phyloP scores from a whole-genome alignment of 2,888 invertebrate species.

The Cephus rjabovi region DNA sequence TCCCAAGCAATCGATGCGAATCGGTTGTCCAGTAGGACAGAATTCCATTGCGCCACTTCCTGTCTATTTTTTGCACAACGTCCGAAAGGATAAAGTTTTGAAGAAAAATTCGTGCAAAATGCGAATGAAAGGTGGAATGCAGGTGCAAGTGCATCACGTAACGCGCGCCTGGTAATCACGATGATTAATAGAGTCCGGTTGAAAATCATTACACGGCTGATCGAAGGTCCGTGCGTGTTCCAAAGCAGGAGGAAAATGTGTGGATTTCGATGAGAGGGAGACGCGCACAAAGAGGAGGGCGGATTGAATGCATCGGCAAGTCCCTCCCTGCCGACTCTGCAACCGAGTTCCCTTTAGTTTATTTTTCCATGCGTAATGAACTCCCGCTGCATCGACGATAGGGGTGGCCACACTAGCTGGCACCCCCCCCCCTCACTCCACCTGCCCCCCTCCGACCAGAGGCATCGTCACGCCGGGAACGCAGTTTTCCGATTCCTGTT shows the following conservation, averaged over 20 bases:
- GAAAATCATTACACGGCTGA: slow-evolving; percentile 55
- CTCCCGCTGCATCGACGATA: slow-evolving; percentile 38
- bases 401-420: slow-evolving; percentile 14
- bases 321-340: slow-evolving; percentile 20
- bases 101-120: too few species aligned
- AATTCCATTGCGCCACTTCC: too few species aligned
- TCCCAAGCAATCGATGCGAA: too few species aligned
- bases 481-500: slow-evolving; percentile 33
- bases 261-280: slow-evolving; percentile 8
- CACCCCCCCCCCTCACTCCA: too few species aligned
- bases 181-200: slow-evolving; percentile 54
- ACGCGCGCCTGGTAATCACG: slow-evolving; percentile 41
- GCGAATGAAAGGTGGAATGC: too few species aligned
- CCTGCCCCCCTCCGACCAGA: neutral
- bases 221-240: slow-evolving; percentile 35
- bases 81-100: too few species aligned
- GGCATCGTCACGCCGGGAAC: slow-evolving; percentile 22
- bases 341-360: slow-evolving; percentile 45
- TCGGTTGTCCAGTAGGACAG: too few species aligned
- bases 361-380: slow-evolving; percentile 59
- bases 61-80: too few species aligned
- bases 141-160: too few species aligned
- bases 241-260: too few species aligned
- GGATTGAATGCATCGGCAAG: slow-evolving; percentile 7
- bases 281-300: neutral